Conservation (phyloP, 1,140 invertebrate genomes). For the Drepana arcuata region DNA sequence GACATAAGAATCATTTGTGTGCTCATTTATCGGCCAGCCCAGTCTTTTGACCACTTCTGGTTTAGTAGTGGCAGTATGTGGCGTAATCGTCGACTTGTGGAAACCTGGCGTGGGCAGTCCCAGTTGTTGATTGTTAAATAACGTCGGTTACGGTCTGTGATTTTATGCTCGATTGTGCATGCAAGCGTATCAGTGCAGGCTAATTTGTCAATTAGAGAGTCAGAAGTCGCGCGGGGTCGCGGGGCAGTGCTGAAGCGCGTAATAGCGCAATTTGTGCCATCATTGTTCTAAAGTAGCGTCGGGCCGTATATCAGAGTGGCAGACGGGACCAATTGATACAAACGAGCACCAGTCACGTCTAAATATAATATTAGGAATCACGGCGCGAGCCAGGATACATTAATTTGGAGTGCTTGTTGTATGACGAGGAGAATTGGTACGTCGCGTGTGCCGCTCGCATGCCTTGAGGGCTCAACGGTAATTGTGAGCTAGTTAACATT, state of each 20-base stretch:
- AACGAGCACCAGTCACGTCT: slow-evolving; percentile 70
- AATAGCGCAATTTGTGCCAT: slow-evolving; percentile 65
- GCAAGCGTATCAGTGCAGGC: slow-evolving; percentile 30
- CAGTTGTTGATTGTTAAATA: slow-evolving; percentile 12
- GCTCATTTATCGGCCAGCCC: slow-evolving; percentile 28
- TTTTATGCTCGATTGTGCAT: slow-evolving; percentile 22
- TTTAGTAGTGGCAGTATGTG: slow-evolving; percentile 6
- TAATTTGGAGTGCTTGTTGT: slow-evolving; percentile 61
- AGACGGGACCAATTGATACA: slow-evolving; percentile 70
- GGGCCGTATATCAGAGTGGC: slow-evolving; percentile 62
- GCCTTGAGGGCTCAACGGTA: too few species aligned
- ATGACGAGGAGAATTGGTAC: slow-evolving; percentile 38
- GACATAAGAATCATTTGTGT: slow-evolving; percentile 36
- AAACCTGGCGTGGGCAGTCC: slow-evolving; percentile 15
- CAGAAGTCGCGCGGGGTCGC: slow-evolving; percentile 22
- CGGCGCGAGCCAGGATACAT: slow-evolving; percentile 70
- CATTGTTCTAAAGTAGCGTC: slow-evolving; percentile 70
- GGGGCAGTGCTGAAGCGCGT: slow-evolving; percentile 44
- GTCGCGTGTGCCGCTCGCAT: too few species aligned
- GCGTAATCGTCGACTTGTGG: too few species aligned
- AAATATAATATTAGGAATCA: slow-evolving; percentile 73
- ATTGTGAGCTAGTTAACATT: too few species aligned
- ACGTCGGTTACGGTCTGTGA: slow-evolving; percentile 9
- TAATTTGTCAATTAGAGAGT: slow-evolving; percentile 33
- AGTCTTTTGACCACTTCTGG: slow-evolving; percentile 9